phyloP scores from a whole-genome alignment of 2,888 invertebrate genomes.

The Liodrosophila aerea region DNA sequence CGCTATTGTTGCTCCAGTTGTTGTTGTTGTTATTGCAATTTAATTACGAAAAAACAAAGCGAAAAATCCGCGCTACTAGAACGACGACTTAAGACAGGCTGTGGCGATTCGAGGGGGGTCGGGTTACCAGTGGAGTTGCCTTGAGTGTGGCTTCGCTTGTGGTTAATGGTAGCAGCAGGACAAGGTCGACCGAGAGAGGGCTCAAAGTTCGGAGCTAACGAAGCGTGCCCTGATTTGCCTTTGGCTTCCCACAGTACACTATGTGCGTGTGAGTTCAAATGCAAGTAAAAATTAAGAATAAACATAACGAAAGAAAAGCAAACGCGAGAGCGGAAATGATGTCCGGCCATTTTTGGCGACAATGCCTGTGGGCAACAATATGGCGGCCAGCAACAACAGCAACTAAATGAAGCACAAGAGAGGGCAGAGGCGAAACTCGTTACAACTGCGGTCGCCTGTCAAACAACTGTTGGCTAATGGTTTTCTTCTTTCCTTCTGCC shows the following conservation, averaged over 20 bases:
- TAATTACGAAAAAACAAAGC: constrained; percentile 73
- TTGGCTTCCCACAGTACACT: constrained; percentile 26
- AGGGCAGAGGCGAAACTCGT: constrained; percentile 29
- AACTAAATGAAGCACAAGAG: constrained; percentile 6
- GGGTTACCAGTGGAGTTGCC: neutral
- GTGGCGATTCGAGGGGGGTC: no score
- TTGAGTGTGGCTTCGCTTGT: neutral
- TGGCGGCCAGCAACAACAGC: constrained; percentile 27
- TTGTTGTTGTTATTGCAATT: constrained; percentile 60
- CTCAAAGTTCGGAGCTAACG: no score
- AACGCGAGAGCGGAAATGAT: constrained; percentile 57
- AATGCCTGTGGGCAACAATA: constrained; percentile 59
- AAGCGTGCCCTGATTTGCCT: constrained; percentile 59
- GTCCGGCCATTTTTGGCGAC: constrained; percentile 66
- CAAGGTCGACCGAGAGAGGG: no score
- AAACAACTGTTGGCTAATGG: constrained; percentile 39
- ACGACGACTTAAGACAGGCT: constrained; percentile 23
- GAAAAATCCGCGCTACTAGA: constrained; percentile 43
- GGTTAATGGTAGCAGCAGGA: constrained; percentile 8
- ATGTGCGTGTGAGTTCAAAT: constrained; percentile 40
- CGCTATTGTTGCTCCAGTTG: neutral
- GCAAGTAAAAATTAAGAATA: constrained; percentile 34
- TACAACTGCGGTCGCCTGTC: constrained; percentile 41
- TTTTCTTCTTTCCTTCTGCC: constrained; percentile 16
- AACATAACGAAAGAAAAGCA: constrained; percentile 16